Evolutionary conservation across 2,888 invertebrate species (phyloP), one percentile per base, ranked within the genome.

Genomic region (Sericinus montela): DNA sequence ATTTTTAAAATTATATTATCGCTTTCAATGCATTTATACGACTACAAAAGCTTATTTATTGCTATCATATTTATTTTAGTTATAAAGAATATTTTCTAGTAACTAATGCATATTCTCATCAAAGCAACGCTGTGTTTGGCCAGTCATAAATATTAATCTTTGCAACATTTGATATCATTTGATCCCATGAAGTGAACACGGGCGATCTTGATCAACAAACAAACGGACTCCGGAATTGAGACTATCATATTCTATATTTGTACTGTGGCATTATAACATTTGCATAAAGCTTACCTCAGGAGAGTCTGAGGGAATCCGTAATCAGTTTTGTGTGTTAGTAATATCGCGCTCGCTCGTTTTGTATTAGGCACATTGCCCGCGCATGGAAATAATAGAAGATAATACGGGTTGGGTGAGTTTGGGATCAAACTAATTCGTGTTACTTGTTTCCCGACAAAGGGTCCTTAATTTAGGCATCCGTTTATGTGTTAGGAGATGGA

Each of bases 281-380:
- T 65, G 62, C 69, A 72, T 76, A 68, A 62, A 63, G 62, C 62
- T 68, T 66, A 67, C 66, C 63, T 62, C 58, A 51, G 58, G 53
- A 60, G 59, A 55, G 52, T 45, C 60, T 56, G 46, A 48, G 52
- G 45, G 69, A 72, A 72, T 75, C 55, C 64, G 48, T 70, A 74
- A 75, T 69, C 62, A 67, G 65, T 64, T 63, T 62, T 59, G 60
- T 55, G 54, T 56, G 58, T 59, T 62, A 55, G 56, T 65, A 60
- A 42, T 51, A 42, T 34, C 23, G 37, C 23, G 37, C 41, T n/a
- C 39, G 48, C 13, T 32, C 32, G 35, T 55, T 52, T 51, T 40
- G 43, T 39, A 40, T 45, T 23, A 19, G 19, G 19, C 5, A 61
- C 40, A 47, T 40, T 23, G 35, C 29, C 25, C 13, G 8, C 5